Percentiles rank a stretch among this genome's conserved stretches.
Evolutionary conservation across 2,113 vertebrate genomes (phyloP).

Genomic region (Pachycephala philippinensis): DNA sequence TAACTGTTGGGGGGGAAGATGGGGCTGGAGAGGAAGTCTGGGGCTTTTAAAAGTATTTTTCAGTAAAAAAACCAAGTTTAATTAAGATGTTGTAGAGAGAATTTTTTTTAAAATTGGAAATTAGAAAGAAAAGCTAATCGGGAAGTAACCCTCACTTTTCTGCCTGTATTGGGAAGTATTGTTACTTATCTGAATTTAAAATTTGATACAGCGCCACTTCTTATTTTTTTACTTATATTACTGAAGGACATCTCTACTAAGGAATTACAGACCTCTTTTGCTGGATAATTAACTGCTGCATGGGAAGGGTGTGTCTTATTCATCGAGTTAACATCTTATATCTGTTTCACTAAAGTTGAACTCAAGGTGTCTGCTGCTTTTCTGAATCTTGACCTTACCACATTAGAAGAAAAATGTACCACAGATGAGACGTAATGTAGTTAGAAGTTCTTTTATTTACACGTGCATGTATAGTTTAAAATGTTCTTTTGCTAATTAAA

Average conservation of each 20-base stretch:
- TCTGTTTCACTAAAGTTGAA: background rate
- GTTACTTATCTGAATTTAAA: background rate
- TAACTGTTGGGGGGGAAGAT: background rate
- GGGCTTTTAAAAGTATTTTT: background rate
- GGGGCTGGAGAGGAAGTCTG: no score
- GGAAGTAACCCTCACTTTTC: background rate
- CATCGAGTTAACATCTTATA: background rate
- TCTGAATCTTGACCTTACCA: background rate
- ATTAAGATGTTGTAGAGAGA: background rate
- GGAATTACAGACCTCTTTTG: background rate
- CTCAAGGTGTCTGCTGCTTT: background rate
- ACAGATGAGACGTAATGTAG: background rate
- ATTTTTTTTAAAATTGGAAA: background rate
- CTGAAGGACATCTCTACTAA: background rate
- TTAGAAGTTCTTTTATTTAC: background rate
- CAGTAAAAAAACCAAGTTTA: background rate
- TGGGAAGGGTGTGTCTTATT: background rate
- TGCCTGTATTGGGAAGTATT: background rate
- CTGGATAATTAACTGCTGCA: background rate
- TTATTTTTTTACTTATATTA: background rate
- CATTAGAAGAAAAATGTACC: background rate
- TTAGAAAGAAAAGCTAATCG: background rate
- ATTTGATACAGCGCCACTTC: background rate
- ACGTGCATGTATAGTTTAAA: accelerated
- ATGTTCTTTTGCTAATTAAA: background rate